A percentile compares a stretch with the other conserved stretches of the same genome.
These are phyloP conservation scores for Tipula confusa DNA, from an alignment of 2,888 invertebrate species.

Conservation along the genomic window DNA sequence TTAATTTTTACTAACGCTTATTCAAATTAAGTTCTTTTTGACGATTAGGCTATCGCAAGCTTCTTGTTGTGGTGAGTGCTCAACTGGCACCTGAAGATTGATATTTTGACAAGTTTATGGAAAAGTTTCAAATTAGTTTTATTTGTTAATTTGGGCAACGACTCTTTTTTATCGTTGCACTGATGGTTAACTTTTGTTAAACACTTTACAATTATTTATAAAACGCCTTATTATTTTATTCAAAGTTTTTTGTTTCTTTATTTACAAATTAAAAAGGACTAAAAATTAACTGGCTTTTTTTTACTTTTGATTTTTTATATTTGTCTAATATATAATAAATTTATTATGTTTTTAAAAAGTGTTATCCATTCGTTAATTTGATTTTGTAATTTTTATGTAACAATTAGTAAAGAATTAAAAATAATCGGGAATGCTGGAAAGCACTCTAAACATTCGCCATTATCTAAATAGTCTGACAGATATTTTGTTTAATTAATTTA, in stretches of 20 bases:
- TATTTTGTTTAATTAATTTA: background rate
- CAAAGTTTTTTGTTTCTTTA: background rate
- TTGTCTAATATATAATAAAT: background rate
- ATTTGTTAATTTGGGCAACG: no score
- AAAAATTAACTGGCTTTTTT: slow-evolving; percentile 4
- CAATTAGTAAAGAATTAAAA: background rate
- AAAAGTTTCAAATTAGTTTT: no score
- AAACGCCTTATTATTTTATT: background rate
- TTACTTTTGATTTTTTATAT: background rate
- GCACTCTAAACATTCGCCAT: background rate
- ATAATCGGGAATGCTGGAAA: background rate
- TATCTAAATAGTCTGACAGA: background rate
- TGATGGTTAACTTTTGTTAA: no score
- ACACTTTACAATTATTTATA: no score
- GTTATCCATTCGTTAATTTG: background rate
- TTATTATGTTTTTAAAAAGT: background rate
- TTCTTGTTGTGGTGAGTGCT: no score
- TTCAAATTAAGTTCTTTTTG: no score
- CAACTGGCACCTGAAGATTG: no score
- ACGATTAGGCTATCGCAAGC: no score
- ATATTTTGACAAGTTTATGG: no score
- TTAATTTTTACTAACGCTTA: no score
- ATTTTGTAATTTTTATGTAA: background rate
- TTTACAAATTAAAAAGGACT: background rate
- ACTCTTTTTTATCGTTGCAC: no score